A percentile compares a stretch with the other conserved stretches of the same genome.
Evolutionary conservation across 2,888 invertebrate species (phyloP).

Genomic region (Drosophila infuscata): DNA sequence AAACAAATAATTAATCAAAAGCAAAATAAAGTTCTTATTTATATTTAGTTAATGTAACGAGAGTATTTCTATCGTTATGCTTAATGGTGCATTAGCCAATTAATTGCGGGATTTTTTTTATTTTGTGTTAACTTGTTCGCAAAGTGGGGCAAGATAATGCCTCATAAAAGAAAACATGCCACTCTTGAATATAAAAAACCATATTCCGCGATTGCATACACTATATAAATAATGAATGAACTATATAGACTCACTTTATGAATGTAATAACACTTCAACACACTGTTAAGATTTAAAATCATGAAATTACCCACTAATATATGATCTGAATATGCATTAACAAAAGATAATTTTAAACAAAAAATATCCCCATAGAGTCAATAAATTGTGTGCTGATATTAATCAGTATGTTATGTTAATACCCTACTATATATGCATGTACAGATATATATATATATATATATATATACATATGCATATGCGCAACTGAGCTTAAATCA

Average conservation of each 20-base stretch:
- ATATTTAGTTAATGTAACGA: not conserved
- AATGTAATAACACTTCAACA: not conserved
- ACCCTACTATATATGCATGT: not conserved
- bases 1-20: not conserved
- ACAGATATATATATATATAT: not conserved
- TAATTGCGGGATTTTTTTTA: not conserved
- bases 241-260: not conserved
- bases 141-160: too few relatives aligned
- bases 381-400: constrained; percentile 20
- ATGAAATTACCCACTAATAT: not conserved
- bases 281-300: not conserved
- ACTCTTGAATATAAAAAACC: not conserved
- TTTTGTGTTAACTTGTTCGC: not conserved
- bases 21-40: not conserved
- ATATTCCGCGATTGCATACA: not conserved
- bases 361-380: not conserved
- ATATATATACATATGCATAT: not conserved
- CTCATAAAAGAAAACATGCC: not conserved
- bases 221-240: not conserved
- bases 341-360: not conserved
- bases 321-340: not conserved
- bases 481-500: constrained; percentile 50
- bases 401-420: constrained; percentile 29
- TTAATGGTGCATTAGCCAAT: not conserved
- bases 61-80: not conserved